Conservation (phyloP, 2,797 vertebrate species). For the Molossus molossus region DNA sequence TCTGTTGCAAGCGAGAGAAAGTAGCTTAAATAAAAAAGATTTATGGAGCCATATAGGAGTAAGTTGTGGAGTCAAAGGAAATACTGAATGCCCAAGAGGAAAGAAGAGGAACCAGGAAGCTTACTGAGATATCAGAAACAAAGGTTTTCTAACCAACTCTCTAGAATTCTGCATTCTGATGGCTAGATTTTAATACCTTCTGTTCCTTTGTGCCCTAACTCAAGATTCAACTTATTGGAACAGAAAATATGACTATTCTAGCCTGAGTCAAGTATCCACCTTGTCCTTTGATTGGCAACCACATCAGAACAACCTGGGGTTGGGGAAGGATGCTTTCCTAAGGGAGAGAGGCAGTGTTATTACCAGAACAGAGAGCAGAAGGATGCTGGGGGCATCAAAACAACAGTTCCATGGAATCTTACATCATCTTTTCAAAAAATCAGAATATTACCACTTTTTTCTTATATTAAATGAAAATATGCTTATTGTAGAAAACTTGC, state of each 20-base stretch:
- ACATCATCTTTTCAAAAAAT: background rate
- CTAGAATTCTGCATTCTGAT: background rate
- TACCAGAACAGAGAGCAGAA: background rate
- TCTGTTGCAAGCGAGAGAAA: conserved; percentile 27
- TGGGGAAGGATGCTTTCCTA: background rate
- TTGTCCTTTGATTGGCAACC: background rate
- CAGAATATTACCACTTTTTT: background rate
- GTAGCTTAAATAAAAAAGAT: conserved; percentile 37
- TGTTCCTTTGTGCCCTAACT: background rate
- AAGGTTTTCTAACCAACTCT: background rate
- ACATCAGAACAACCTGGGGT: background rate
- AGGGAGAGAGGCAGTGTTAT: background rate
- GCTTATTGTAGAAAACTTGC: background rate
- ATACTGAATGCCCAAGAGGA: background rate
- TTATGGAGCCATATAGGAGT: background rate
- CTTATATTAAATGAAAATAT: conserved; percentile 14
- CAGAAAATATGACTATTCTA: conserved; percentile 27
- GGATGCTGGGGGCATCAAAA: background rate
- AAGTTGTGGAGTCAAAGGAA: conserved; percentile 36
- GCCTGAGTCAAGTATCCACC: background rate
- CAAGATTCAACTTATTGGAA: background rate
- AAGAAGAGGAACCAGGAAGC: background rate
- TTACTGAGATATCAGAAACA: conserved; percentile 25
- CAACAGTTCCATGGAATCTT: background rate
- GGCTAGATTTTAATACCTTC: background rate